A percentile compares a stretch with the other conserved stretches of the same genome.
Conservation (phyloP, 64 coral and sea anemone species). For the Stichodactyla helianthus region DNA sequence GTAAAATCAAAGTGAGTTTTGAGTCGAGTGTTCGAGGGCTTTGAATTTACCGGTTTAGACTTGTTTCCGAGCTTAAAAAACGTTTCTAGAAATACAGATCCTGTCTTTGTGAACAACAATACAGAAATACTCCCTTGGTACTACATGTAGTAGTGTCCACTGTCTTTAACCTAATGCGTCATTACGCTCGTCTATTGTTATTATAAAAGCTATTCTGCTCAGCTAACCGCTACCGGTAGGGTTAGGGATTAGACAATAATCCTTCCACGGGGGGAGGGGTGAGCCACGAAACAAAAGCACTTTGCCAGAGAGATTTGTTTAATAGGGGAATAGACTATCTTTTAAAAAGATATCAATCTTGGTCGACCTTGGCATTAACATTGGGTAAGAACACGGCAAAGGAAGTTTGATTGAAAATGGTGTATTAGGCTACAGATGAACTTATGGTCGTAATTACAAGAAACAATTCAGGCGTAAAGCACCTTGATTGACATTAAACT, state of each 20-base stretch:
- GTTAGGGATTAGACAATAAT: neutral
- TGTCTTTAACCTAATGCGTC: neutral
- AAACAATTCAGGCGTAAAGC: neutral
- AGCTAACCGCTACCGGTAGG: neutral
- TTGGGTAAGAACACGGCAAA: neutral
- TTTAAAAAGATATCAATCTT: neutral
- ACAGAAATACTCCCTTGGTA: neutral
- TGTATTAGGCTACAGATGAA: neutral
- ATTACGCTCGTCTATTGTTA: neutral
- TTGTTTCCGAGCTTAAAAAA: neutral
- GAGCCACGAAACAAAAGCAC: neutral
- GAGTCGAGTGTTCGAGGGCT: neutral
- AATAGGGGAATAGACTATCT: neutral
- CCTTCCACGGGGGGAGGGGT: neutral
- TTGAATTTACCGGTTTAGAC: neutral
- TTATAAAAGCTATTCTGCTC: neutral
- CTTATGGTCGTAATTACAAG: neutral
- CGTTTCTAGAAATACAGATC: neutral
- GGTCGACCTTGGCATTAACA: neutral
- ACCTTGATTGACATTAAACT: neutral
- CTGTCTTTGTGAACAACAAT: neutral
- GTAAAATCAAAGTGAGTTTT: neutral
- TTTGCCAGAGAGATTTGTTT: neutral
- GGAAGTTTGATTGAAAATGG: neutral
- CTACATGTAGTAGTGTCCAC: neutral